Evolutionary conservation across 2,888 invertebrate genomes (phyloP).

Genomic region (Hipparchia semele): DNA sequence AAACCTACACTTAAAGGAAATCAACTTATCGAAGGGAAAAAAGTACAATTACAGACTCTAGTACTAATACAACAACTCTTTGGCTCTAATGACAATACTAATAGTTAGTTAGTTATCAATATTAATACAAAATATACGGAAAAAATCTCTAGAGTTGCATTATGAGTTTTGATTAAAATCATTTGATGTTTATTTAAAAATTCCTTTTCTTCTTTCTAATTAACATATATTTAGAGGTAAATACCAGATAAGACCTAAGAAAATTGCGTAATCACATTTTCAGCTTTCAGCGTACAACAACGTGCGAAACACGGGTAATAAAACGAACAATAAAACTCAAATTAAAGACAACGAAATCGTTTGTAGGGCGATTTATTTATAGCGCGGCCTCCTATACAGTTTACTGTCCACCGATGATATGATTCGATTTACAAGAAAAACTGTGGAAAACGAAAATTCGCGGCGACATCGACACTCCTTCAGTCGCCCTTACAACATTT

Average conservation of each 20-base stretch:
- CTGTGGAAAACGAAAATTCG: constrained; percentile 68
- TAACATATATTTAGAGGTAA: too few species aligned
- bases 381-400: constrained; percentile 55
- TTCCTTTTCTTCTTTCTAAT: too few species aligned
- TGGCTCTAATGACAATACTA: too few species aligned
- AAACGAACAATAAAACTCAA: constrained; percentile 39
- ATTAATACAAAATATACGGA: too few species aligned
- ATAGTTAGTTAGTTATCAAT: too few species aligned
- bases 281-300: not conserved
- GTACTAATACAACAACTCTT: too few species aligned
- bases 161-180: too few species aligned
- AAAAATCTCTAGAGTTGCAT: too few species aligned
- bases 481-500: constrained; percentile 75
- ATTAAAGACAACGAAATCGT: constrained; percentile 42
- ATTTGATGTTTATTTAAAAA: too few species aligned
- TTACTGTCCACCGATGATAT: constrained; percentile 61
- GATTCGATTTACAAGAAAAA: constrained; percentile 70
- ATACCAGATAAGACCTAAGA: not conserved
- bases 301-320: not conserved
- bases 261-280: not conserved
- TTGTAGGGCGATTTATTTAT: constrained; percentile 67
- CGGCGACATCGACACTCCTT: constrained; percentile 58
- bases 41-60: too few species aligned
- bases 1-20: too few species aligned
- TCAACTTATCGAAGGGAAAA: too few species aligned